Percentiles rank a stretch among this genome's conserved stretches.
These are phyloP conservation scores for Corbicula japonica DNA, from an alignment of 2,888 invertebrate species.

Conservation along the genomic window DNA sequence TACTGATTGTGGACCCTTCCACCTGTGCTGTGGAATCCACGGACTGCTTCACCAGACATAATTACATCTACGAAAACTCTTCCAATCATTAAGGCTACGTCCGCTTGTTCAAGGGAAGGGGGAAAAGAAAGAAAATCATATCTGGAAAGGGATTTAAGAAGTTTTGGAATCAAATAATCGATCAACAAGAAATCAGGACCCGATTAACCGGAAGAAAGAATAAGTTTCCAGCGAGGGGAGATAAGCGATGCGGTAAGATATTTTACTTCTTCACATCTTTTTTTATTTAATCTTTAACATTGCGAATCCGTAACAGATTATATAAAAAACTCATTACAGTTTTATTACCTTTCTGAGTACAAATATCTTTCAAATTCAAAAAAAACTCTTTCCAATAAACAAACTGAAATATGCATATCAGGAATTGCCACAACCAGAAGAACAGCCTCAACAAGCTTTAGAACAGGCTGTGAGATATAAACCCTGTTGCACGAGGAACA, in stretches of 20 bases:
- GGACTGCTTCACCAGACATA: not conserved
- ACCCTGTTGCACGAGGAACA: no score
- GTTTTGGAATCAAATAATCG: not conserved
- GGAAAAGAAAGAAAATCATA: not conserved
- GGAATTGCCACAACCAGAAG: no score
- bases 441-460: no score
- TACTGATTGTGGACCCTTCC: slow-evolving; percentile 2
- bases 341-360: not conserved
- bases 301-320: no score
- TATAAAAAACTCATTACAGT: not conserved
- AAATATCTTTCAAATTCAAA: not conserved
- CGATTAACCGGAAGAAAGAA: not conserved
- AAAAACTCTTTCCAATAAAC: not conserved
- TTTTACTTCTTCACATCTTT: no score
- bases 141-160: slow-evolving; percentile 9
- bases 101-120: not conserved
- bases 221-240: slow-evolving; percentile 4
- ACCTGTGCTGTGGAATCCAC: not conserved
- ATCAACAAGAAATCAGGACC: not conserved
- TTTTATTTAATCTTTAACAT: no score
- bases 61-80: not conserved
- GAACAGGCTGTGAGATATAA: no score
- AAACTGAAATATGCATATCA: not conserved
- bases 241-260: not conserved
- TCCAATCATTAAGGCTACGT: slow-evolving; percentile 1